These are phyloP conservation scores for Poeciliopsis paucimaculata DNA, from an alignment of 2,797 vertebrate species.

Conservation along the genomic window DNA sequence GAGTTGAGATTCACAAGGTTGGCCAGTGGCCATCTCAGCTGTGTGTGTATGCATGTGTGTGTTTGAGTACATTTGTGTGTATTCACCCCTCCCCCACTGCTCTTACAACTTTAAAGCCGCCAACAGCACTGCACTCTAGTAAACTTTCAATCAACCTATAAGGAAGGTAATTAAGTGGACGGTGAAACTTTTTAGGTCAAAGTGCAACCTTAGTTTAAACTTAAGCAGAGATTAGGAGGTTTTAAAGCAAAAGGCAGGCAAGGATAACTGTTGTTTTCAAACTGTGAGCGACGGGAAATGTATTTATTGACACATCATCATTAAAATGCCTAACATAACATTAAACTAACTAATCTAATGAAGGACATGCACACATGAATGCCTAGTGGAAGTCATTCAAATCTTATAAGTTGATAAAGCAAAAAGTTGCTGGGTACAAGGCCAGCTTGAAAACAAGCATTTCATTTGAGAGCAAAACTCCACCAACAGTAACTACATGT, in stretches of 20 bases:
- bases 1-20: conserved; percentile 72
- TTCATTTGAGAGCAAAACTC: neutral
- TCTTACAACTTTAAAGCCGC: conserved; percentile 52
- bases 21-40: conserved; percentile 62
- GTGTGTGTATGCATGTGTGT: conserved; percentile 15
- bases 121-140: conserved; percentile 61
- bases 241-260: neutral
- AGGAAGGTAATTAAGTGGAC: conserved; percentile 18
- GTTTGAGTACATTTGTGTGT: conserved; percentile 12
- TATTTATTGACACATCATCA: neutral
- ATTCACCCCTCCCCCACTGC: conserved; percentile 60
- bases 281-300: neutral
- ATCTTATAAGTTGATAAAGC: neutral
- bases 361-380: neutral
- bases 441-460: neutral
- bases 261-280: neutral
- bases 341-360: neutral
- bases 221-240: neutral
- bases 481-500: neutral
- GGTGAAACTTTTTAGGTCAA: neutral
- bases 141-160: conserved; percentile 48
- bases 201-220: neutral
- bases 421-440: neutral
- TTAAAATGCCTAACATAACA: neutral
- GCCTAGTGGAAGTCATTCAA: neutral